Percentiles rank a stretch among this genome's conserved stretches.
Evolutionary conservation across 2,888 invertebrate species (phyloP).

Genomic region (Drosophila mercatorum): DNA sequence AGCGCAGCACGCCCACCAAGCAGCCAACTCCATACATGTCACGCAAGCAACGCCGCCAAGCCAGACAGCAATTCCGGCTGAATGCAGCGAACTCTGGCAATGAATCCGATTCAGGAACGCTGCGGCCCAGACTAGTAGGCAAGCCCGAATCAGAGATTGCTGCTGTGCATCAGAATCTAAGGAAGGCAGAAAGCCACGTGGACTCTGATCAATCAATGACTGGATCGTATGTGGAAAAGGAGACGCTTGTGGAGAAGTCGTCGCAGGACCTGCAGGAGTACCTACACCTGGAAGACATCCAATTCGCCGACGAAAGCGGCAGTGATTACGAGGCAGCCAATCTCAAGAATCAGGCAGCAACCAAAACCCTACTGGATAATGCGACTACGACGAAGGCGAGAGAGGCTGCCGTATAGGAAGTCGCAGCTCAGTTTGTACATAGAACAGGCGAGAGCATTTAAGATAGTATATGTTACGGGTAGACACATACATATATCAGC

Average conservation of each 20-base stretch:
- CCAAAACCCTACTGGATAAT: slow-evolving; percentile 24
- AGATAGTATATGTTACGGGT: slow-evolving; percentile 63
- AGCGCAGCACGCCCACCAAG: slow-evolving; percentile 58
- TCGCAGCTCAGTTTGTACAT: slow-evolving; percentile 36
- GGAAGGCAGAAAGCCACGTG: slow-evolving; percentile 38
- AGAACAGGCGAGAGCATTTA: slow-evolving; percentile 29
- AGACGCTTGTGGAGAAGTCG: slow-evolving; percentile 89
- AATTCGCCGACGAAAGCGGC: slow-evolving; percentile 88
- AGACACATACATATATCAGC: slow-evolving; percentile 66
- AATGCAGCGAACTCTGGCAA: slow-evolving; percentile 48
- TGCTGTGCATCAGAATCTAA: slow-evolving; percentile 44
- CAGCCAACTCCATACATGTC: slow-evolving; percentile 73
- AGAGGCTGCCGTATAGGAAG: slow-evolving; percentile 61
- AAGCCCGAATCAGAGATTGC: slow-evolving; percentile 49
- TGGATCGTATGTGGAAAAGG: slow-evolving; percentile 86
- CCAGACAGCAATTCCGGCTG: slow-evolving; percentile 71
- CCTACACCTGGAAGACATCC: slow-evolving; percentile 88
- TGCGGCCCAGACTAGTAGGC: slow-evolving; percentile 13
- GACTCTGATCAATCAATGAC: slow-evolving; percentile 72
- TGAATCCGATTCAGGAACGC: slow-evolving; percentile 40
- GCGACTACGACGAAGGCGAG: slow-evolving; percentile 36
- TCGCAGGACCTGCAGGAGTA: slow-evolving; percentile 87
- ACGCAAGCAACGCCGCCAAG: slow-evolving; percentile 71
- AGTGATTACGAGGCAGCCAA: slow-evolving; percentile 70
- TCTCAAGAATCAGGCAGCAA: slow-evolving; percentile 48